Evolutionary conservation across 2,888 invertebrate species (phyloP).

Genomic region (Gerris lacustris): DNA sequence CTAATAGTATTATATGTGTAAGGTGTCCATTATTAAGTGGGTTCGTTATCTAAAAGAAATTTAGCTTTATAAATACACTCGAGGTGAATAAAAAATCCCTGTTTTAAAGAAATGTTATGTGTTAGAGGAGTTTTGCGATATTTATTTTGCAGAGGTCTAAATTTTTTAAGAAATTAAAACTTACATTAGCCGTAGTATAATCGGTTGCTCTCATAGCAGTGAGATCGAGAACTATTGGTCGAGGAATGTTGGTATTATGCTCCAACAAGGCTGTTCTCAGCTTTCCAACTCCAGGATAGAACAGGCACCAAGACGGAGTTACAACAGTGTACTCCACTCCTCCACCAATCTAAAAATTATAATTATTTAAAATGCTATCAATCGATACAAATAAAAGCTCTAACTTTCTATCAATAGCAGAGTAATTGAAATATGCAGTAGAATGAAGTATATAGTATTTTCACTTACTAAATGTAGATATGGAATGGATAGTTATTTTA

Average conservation of each 20-base stretch:
- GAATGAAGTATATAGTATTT: too few relatives aligned
- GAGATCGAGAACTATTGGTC: constrained; percentile 68
- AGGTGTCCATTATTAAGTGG: too few relatives aligned
- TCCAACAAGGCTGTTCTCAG: constrained; percentile 53
- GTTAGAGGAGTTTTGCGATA: too few relatives aligned
- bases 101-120: too few relatives aligned
- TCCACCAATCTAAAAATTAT: constrained; percentile 46
- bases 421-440: too few relatives aligned
- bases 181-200: constrained; percentile 65
- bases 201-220: constrained; percentile 66
- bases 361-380: not conserved
- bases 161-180: not conserved
- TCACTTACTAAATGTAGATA: too few relatives aligned
- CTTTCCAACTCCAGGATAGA: constrained; percentile 74
- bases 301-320: constrained; percentile 66
- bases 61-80: too few relatives aligned
- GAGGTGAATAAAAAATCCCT: too few relatives aligned
- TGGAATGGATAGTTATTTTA: too few relatives aligned
- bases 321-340: constrained; percentile 62
- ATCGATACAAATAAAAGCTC: not conserved
- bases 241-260: constrained; percentile 49
- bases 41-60: too few relatives aligned
- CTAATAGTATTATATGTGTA: too few relatives aligned
- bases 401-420: not conserved
- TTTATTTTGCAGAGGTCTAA: not conserved